phyloP scores from a whole-genome alignment of 2,797 vertebrate genomes.

The Apodemus agrarius region DNA sequence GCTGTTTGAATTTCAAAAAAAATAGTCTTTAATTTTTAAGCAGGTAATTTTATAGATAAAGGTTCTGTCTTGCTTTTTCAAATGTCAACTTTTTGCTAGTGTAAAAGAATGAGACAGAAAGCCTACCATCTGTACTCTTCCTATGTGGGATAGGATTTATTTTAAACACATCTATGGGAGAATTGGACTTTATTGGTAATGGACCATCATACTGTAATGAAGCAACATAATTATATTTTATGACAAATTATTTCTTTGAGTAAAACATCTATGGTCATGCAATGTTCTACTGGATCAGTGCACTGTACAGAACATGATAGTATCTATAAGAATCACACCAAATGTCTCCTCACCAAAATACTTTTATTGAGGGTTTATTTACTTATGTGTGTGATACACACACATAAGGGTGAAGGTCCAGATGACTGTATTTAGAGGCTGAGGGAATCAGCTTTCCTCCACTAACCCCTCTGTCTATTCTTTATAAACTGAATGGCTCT shows the following conservation, averaged over 20 bases:
- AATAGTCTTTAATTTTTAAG: slow-evolving; percentile 37
- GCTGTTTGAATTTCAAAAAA: slow-evolving; percentile 22
- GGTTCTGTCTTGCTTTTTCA: slow-evolving; percentile 42
- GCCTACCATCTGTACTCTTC: slow-evolving; percentile 1
- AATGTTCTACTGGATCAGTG: neutral
- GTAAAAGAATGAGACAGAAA: neutral
- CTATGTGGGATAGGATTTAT: slow-evolving; percentile 5
- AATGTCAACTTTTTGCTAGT: slow-evolving; percentile 31
- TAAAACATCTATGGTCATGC: neutral
- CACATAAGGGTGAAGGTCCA: neutral
- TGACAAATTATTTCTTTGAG: neutral
- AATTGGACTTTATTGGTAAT: neutral
- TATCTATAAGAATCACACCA: neutral
- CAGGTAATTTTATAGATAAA: slow-evolving; percentile 58
- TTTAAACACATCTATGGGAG: neutral
- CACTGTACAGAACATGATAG: neutral
- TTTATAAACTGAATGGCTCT: neutral
- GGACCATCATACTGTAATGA: neutral
- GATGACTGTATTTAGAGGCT: neutral
- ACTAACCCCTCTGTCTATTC: neutral
- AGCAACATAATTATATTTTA: neutral
- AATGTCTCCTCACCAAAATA: neutral
- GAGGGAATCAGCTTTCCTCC: neutral
- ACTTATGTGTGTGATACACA: neutral
- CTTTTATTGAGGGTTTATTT: neutral